Conservation (phyloP, 2,113 vertebrate species). For the Python bivittatus region DNA sequence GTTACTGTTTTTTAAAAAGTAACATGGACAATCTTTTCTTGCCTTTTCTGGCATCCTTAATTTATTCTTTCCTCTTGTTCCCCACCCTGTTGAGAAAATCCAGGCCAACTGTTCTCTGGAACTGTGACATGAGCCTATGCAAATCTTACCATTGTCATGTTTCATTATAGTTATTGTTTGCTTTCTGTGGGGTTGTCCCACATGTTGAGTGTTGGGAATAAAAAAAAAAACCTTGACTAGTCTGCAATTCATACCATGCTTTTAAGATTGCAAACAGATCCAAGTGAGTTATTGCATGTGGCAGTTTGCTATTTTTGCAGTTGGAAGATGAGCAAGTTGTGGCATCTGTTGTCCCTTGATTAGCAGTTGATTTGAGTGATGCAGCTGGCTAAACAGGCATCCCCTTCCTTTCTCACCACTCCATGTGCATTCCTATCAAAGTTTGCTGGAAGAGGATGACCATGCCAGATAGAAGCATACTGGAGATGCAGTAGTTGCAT, state of each 20-base stretch:
- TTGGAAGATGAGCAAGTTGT: background rate
- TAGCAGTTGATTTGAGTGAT: background rate
- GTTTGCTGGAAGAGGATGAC: background rate
- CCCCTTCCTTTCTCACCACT: background rate
- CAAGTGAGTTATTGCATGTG: background rate
- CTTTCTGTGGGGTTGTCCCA: background rate
- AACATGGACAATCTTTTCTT: constrained; percentile 50
- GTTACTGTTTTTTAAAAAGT: constrained; percentile 58
- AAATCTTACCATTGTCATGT: background rate
- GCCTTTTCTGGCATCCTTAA: background rate
- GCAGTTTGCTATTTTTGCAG: background rate
- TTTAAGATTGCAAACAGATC: background rate
- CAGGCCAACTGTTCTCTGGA: background rate
- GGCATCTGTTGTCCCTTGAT: background rate
- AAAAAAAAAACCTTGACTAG: background rate
- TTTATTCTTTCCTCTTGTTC: background rate
- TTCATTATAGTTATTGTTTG: background rate
- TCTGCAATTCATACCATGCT: background rate
- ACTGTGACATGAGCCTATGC: background rate
- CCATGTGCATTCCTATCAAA: background rate
- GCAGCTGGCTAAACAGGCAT: background rate
- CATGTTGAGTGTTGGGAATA: background rate
- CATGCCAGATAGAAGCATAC: background rate
- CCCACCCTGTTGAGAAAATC: background rate
- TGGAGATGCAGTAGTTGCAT: background rate